Conservation (phyloP, 2,888 invertebrate species). For the Machimus rusticus region DNA sequence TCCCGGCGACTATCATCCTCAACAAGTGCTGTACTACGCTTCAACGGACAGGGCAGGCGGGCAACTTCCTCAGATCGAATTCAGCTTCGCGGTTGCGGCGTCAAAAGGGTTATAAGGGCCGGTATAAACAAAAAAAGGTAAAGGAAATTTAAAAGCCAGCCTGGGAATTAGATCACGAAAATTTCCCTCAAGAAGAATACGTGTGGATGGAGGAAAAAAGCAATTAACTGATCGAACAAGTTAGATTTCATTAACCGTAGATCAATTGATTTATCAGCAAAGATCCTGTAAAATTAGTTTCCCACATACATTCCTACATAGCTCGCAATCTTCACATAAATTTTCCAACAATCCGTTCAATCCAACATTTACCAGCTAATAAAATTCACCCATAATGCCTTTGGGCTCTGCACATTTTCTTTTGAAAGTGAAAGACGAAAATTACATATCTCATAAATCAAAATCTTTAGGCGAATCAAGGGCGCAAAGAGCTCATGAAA, state of each 20-base stretch:
- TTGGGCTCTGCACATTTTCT: neutral
- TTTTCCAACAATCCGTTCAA: neutral
- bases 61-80: slow-evolving; percentile 31
- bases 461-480: neutral
- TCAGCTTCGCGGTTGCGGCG: neutral
- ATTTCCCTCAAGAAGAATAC: neutral
- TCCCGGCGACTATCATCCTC: slow-evolving; percentile 2
- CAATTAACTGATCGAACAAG: neutral
- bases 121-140: neutral
- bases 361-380: neutral
- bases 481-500: neutral
- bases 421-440: slow-evolving; percentile 13
- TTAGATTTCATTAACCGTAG: neutral
- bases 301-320: neutral
- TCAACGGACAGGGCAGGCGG: neutral
- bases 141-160: neutral
- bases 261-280: neutral
- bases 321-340: neutral
- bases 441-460: slow-evolving; percentile 8
- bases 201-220: neutral
- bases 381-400: neutral
- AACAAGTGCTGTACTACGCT: neutral
- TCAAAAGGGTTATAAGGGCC: neutral
- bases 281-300: neutral
- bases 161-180: neutral